phyloP scores from a whole-genome alignment of 2,113 vertebrate species.

The Sebastes schlegelii region DNA sequence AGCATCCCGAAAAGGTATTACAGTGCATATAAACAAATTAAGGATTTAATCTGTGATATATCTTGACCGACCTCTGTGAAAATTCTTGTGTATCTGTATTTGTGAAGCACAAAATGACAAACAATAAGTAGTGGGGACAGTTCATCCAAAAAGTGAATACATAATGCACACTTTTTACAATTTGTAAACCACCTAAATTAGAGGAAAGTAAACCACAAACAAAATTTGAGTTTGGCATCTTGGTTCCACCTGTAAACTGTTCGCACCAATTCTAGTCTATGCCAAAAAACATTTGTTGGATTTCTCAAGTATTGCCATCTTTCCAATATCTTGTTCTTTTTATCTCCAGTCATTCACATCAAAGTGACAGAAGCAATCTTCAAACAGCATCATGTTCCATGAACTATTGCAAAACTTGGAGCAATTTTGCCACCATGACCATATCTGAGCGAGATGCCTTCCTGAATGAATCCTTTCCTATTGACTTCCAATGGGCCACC shows the following conservation, averaged over 20 bases:
- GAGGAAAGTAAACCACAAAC: no score
- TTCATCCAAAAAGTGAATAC: no score
- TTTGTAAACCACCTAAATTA: no score
- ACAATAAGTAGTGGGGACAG: no score
- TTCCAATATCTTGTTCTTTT: background rate
- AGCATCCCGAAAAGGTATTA: slow-evolving; percentile 12
- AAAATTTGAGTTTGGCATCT: background rate
- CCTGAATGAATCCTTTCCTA: slow-evolving; percentile 85
- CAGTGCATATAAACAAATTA: background rate
- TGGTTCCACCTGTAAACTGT: background rate
- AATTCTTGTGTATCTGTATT: no score
- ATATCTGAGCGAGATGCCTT: slow-evolving; percentile 85
- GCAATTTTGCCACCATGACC: slow-evolving; percentile 39
- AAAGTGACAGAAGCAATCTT: background rate
- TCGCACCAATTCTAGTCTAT: background rate
- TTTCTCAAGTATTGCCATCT: background rate
- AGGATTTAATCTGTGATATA: background rate
- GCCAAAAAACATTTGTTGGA: background rate
- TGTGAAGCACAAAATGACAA: no score
- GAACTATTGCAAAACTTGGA: slow-evolving; percentile 32
- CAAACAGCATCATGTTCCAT: slow-evolving; percentile 10
- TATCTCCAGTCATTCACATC: background rate
- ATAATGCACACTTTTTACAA: no score
- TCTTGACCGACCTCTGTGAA: no score
- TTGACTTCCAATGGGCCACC: slow-evolving; percentile 90